Percentiles rank a stretch among this genome's conserved stretches.
Conservation (phyloP, 2,888 invertebrate genomes). For the Plutella xylostella region DNA sequence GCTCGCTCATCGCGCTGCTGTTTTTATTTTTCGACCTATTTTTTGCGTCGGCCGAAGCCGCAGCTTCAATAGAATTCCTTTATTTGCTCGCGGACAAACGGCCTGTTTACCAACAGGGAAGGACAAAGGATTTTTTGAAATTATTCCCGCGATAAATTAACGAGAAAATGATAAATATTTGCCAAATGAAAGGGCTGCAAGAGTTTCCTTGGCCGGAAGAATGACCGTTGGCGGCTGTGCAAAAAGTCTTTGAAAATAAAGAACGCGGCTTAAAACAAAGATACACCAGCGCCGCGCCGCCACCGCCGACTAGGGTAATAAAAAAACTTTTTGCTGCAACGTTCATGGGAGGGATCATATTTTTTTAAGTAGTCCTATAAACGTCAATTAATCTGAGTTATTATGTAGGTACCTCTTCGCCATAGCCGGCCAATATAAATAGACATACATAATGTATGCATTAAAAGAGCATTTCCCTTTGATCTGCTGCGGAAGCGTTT, state of each 20-base stretch:
- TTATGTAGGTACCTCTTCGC: too few species aligned
- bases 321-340: too few species aligned
- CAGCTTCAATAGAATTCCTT: slow-evolving; percentile 61
- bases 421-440: too few species aligned
- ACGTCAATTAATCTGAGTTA: too few species aligned
- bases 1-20: slow-evolving; percentile 46
- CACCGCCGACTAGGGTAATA: too few species aligned
- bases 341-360: too few species aligned
- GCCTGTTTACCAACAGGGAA: slow-evolving; percentile 57
- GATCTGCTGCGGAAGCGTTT: slow-evolving; percentile 46
- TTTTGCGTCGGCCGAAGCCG: slow-evolving; percentile 30
- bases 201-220: not conserved
- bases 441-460: too few species aligned
- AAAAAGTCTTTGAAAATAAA: not conserved
- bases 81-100: slow-evolving; percentile 48
- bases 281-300: too few species aligned
- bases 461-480: slow-evolving; percentile 30
- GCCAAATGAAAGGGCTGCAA: slow-evolving; percentile 10
- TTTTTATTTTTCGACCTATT: slow-evolving; percentile 47
- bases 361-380: too few species aligned
- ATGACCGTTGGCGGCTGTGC: too few species aligned
- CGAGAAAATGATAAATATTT: slow-evolving; percentile 24
- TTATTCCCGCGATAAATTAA: slow-evolving; percentile 59
- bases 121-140: slow-evolving; percentile 60
- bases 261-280: not conserved